Base-by-base conservation (phyloP, 2,797 vertebrate species). In the Philypnodon macrostomus region DNA sequence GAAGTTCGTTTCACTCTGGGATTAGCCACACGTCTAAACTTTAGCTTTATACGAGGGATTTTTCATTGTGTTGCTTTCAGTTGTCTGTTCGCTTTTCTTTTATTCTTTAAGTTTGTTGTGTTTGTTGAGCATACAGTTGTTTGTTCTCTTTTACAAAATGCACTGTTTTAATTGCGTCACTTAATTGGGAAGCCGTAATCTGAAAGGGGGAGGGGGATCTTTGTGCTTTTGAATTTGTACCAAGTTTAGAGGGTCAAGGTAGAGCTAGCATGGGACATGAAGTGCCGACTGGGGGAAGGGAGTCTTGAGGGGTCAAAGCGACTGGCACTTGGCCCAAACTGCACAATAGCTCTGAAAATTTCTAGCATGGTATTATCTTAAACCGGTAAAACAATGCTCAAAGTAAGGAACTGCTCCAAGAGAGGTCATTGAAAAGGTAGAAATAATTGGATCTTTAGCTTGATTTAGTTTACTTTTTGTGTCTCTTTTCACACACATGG, bases 171-270 rank as follows among this genome's bases (percentile, higher is more conserved):
- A 85, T 89, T 84, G 83, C 71, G 64, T 60, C 63, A 70, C 68
- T 81, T 75, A 62, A 74, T 64, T 70, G 56, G 75, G 74, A 58
- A 74, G 70, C 23, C 8, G 35, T 49, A 70, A 80, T 70, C 72
- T 57, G 44, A 60, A 7, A 9, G 7, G 13, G n/a, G 13, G 58
- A 56, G 5, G 16, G 81, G 90, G n/a, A n/a, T n/a, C 89, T 93
- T 92, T 92, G 88, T 92, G 89, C 80, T 78, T 78, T 67, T 87
- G 83, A 88, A 90, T 90, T 88, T 81, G 86, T 80, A 63, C 85
- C 53, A 68, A 88, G 84, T 85, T 77, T 62, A 82, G 53, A 73
- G 89, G 92, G 90, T 90, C 90, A 92, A 88, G 90, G 90, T 92
- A 90, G 87, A 69, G 68, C 47, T 77, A 65, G 71, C n/a, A 82